Conservation (phyloP, 1,140 invertebrate species). For the Hypothenemus hampei region DNA sequence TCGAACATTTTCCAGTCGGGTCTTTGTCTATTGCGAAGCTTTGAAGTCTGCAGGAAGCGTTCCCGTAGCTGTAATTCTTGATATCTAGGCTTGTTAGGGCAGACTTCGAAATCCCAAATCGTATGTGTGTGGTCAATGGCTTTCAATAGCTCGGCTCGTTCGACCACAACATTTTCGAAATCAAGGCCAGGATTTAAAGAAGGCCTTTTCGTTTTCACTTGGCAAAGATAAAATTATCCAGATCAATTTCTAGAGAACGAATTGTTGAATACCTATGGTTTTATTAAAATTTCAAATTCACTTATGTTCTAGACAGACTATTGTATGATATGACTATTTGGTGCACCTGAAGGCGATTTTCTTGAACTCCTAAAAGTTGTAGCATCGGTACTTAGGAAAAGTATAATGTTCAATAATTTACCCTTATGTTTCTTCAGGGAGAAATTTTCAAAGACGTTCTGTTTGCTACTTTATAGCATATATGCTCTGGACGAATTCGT, state of each 20-base stretch:
- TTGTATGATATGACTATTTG: background rate
- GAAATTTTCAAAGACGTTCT: constrained; percentile 21
- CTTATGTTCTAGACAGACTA: no score
- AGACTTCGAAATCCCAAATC: constrained; percentile 3
- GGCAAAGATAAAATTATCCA: background rate
- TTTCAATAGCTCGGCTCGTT: constrained; percentile 8
- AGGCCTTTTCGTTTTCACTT: background rate
- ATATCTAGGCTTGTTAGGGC: constrained; percentile 5
- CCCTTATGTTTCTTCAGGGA: constrained; percentile 23
- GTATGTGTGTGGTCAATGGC: constrained; percentile 13
- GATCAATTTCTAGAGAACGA: background rate
- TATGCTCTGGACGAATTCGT: constrained; percentile 16
- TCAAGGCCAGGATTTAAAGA: constrained; percentile 7
- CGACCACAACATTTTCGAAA: constrained; percentile 3
- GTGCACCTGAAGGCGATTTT: constrained; percentile 4
- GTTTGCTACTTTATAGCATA: constrained; percentile 23
- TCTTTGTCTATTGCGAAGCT: constrained; percentile 14
- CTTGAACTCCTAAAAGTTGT: constrained; percentile 15
- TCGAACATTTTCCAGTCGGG: no score
- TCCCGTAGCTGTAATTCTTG: constrained; percentile 5
- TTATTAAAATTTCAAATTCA: no score
- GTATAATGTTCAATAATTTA: constrained; percentile 26
- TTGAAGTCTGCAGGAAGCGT: constrained; percentile 11
- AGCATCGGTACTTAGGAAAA: constrained; percentile 21
- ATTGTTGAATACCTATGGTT: no score